A percentile compares a stretch with the other conserved stretches of the same genome.
Conservation (phyloP, 2,888 invertebrate genomes). For the Rhaphigaster nebulosa region DNA sequence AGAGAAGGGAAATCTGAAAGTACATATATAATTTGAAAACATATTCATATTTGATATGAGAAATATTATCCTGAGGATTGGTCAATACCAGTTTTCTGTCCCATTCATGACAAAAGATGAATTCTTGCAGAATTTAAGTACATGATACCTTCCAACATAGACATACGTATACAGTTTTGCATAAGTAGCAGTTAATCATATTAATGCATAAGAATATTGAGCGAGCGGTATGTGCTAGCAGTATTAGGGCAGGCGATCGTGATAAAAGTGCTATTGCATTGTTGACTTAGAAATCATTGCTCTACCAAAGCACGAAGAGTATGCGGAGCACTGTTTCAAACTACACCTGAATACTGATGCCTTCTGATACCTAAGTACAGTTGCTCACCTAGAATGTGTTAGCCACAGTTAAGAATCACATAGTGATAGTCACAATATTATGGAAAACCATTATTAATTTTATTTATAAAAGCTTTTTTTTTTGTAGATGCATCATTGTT, state of each 20-base stretch:
- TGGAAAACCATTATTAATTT: not conserved
- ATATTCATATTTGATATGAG: no score
- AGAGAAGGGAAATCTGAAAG: no score
- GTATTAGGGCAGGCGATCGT: not conserved
- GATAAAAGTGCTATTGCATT: not conserved
- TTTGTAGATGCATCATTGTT: no score
- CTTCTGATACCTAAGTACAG: not conserved
- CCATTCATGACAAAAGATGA: no score
- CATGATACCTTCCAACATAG: no score
- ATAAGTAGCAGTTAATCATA: no score
- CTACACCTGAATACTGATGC: not conserved
- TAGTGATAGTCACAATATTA: not conserved
- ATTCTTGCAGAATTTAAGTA: no score
- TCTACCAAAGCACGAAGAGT: not conserved
- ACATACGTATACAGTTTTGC: no score
- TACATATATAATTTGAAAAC: no score
- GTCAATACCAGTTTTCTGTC: no score
- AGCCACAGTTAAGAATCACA: no score
- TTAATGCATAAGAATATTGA: not conserved
- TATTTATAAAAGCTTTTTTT: not conserved
- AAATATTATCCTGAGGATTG: no score
- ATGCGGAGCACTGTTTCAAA: not conserved
- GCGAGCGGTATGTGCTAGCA: not conserved
- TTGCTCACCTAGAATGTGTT: not conserved
- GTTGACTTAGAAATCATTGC: not conserved